Evolutionary conservation across 2,888 invertebrate species (phyloP), one percentile per base, ranked within the genome.

Genomic region (Drosophila testacea): DNA sequence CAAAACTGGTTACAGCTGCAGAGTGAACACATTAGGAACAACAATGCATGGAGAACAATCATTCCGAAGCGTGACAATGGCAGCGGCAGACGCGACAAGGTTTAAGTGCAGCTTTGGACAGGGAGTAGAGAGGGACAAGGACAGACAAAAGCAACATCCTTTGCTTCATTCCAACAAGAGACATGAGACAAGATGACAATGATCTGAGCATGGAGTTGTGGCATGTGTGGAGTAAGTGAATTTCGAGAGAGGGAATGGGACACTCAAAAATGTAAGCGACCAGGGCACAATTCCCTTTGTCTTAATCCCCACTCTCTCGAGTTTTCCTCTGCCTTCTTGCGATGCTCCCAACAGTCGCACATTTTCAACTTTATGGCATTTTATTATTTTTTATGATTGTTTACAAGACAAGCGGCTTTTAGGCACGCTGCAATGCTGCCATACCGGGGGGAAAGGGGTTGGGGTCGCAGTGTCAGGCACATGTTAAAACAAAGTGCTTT

Each of bases 371-470:
- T 86, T 88, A 85, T 83, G 81, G 83, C 87, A 88, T 86, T 86
- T 86, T 86, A 86, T 84, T 84, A 88, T 88, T 85, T 87, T 88
- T 87, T 87, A 84, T 89, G 84, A 87, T 81, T 89, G 84, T 84
- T 84, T 89, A 87, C 87, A 87, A 85, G 89, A 89, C 84, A 85
- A 89, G 82, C 89, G 87, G 79, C 84, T 81, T 83, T 89, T 81
- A 87, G 73, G 83, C 77, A 82, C 61, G 70, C 87, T 87, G 81
- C 87, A 84, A 44, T 82, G 77, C 79, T 71, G 69, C 50, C 22
- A 22, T 2, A 22, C 2, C 22, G 22, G 66, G 59, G 62, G 65
- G 69, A 46, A 30, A 9, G 51, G 42, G 16, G 30, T 6, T 4
- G 56, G 42, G 56, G 68, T 65, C 64, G 39, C 64, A 73, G 77